Evolutionary conservation across 2,113 vertebrate genomes (phyloP), one percentile per base, ranked within the genome.

Genomic region (Mus pahari): DNA sequence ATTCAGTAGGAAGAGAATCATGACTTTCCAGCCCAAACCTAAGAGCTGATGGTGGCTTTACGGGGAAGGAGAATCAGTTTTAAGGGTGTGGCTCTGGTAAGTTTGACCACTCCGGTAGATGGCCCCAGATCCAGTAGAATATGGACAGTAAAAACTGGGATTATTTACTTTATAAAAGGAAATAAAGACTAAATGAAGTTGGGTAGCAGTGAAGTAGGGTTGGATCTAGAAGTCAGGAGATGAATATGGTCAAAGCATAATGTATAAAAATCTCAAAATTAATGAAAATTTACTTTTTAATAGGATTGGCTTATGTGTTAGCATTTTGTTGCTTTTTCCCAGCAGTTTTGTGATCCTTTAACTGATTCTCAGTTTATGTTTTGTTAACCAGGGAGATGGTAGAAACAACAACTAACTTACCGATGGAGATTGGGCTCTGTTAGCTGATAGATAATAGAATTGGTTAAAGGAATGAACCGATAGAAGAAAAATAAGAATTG

Each of bases 331-430:
- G 1, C 48, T 87, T 83, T 11, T 68, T 70, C 14, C 60, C 87
- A 92, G 45, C 93, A 84, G 33, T 90, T 42, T 71, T 86, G 24
- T 11, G 19, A 22, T 89, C 58, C 19, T 55, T 88, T 92, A 28
- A 64, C 31, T 81, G 78, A 91, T 66, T 97, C 90, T 86, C 2
- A 70, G 17, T 64, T 95, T 77, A 36, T 81, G 42, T 9, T 82
- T 90, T 96, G 39, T 45, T 62, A 75, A 68, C 88, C 62, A 42
- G 45, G 5, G 64, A 90, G 79, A 92, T 82, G 58, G 36, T 71
- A 93, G 17, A 11, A 55, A 81, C 39, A 93, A 91, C 2, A 83
- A 42, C 24, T 71, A 78, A 60, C 82, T 77, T 94, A 86, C 31
- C 55, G 53, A 7, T n/a, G 5, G 3, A 33, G 5, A 12, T 26